These are phyloP conservation scores for Mormyrops attenuatus DNA, from an alignment of 2,797 vertebrate species.

Conservation along the genomic window DNA sequence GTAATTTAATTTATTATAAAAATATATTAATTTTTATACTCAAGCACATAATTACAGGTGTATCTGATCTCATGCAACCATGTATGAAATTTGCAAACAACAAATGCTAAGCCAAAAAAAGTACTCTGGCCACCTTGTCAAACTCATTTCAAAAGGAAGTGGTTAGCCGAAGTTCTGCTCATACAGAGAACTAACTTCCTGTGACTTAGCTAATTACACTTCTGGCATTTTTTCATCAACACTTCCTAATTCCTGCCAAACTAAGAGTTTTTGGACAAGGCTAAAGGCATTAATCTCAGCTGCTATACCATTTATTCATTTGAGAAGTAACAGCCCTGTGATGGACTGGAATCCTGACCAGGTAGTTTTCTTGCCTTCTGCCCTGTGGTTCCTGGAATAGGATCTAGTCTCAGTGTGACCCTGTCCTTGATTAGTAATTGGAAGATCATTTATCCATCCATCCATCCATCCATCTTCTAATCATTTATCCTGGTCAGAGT, in stretches of 20 bases:
- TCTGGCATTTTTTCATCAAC: slow-evolving; percentile 23
- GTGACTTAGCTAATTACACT: slow-evolving; percentile 68
- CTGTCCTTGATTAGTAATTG: background rate
- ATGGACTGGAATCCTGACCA: background rate
- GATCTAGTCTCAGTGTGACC: background rate
- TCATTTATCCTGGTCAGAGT: background rate
- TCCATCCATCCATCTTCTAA: background rate
- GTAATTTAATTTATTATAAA: background rate
- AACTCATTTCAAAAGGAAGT: slow-evolving; percentile 47
- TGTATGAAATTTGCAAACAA: background rate
- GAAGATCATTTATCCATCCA: background rate
- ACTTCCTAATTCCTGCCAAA: slow-evolving; percentile 38
- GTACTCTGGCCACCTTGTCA: background rate
- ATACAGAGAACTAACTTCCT: slow-evolving; percentile 71
- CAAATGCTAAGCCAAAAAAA: background rate
- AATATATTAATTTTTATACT: background rate
- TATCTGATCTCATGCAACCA: background rate
- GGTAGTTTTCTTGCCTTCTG: background rate
- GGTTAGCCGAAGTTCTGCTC: slow-evolving; percentile 42
- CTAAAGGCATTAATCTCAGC: background rate
- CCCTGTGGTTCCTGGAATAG: background rate
- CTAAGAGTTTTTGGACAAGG: background rate
- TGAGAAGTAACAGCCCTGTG: background rate
- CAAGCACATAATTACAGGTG: background rate
- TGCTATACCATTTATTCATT: background rate